Evolutionary conservation across 2,113 vertebrate genomes (phyloP), one percentile per base, ranked within the genome.

Genomic region (Alligator sinensis): DNA sequence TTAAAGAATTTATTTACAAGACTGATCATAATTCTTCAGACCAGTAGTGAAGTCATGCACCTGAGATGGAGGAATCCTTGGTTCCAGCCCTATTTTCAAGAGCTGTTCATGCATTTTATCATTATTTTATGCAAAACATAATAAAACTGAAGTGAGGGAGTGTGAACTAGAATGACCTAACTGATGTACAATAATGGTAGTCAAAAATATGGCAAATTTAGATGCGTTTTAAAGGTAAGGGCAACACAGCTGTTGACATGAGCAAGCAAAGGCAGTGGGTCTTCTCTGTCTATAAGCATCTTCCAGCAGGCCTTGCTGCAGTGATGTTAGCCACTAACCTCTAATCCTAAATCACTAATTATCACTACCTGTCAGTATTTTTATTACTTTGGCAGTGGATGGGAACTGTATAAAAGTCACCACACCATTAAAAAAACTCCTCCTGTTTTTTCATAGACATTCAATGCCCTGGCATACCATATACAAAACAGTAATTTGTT

Each of bases 191-290:
- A 59, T 9, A 28, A 55, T 87, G 27, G 24, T 74, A 60, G 3
- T 17, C 24, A 59, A 6, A 9, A 80, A 54, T 4, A 16, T 21
- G 47, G 11, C 30, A 30, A 60, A 28, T 84, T 54, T 25, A 22
- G 19, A 18, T 34, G 24, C 88, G 7, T 24, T 34, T 34, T 34
- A 5, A 0, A 24, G 24, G 24, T 60, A 72, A 61, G 47, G 34
- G 0, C 47, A 21, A 3, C 5, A 1, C 5, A 28, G 70, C 14
- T 13, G 5, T 19, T 59, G 27, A 14, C 59, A 24, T 3, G 38
- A 70, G 17, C 11, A 2, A 3, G 24, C 54, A 58, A 24, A 16
- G 24, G 59, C 14, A 5, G 3, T 2, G 47, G 24, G 8, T 5
- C 80, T 94, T 54, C 11, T 13, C 25, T 10, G 63, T 68, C 75